Evolutionary conservation across 2,113 vertebrate species (phyloP).

Genomic region (Sardina pilchardus): DNA sequence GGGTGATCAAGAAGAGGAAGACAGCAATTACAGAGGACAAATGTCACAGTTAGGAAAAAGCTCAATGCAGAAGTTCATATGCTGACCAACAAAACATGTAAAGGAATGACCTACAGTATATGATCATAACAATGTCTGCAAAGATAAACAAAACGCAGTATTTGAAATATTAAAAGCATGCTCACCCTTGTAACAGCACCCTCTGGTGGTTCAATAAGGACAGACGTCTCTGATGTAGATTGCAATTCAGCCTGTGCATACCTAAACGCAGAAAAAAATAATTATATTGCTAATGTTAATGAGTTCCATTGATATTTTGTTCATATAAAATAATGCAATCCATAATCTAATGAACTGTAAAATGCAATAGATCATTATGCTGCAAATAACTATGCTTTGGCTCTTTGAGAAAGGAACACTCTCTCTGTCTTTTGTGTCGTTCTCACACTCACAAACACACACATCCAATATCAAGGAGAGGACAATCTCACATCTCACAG

Average conservation of each 20-base stretch:
- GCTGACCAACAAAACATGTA: neutral
- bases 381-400: too few species aligned
- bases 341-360: too few species aligned
- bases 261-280: constrained; percentile 54
- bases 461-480: too few species aligned
- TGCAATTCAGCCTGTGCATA: constrained; percentile 73
- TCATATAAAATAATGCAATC: neutral
- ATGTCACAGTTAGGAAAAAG: neutral
- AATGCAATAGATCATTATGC: too few species aligned
- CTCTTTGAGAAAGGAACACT: too few species aligned
- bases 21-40: neutral
- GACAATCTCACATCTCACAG: too few species aligned
- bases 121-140: neutral
- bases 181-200: constrained; percentile 78
- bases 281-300: too few species aligned
- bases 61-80: neutral
- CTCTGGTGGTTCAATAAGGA: constrained; percentile 78
- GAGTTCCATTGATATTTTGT: too few species aligned
- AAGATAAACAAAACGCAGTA: neutral
- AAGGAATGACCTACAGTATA: neutral
- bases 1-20: neutral
- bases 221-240: constrained; percentile 61
- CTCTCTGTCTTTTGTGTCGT: too few species aligned
- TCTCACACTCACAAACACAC: too few species aligned
- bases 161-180: neutral